A percentile compares a stretch with the other conserved stretches of the same genome.
These are phyloP conservation scores for Drosophila mojavensis DNA, from an alignment of 1,140 invertebrate species.

Conservation along the genomic window DNA sequence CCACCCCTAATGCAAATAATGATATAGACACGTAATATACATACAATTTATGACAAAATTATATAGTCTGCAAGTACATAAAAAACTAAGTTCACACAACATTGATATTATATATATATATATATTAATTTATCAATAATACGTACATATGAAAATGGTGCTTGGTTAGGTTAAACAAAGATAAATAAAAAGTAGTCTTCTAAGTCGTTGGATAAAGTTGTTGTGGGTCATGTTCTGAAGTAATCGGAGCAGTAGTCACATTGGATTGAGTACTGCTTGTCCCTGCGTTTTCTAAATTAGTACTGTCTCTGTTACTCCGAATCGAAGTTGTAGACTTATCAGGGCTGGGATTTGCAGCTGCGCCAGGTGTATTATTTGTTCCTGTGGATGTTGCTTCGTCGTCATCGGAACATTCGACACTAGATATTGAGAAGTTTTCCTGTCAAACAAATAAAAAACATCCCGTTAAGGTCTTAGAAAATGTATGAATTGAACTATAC, in stretches of 20 bases:
- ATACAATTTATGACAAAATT: background rate
- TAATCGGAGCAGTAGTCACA: constrained; percentile 1
- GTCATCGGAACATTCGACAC: constrained; percentile 63
- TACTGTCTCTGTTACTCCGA: constrained; percentile 19
- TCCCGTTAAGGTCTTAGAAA: background rate
- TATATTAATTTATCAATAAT: constrained; percentile 31
- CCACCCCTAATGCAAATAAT: no score
- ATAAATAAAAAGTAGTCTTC: constrained; percentile 13
- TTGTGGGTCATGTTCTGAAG: constrained; percentile 11
- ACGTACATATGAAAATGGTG: constrained; percentile 32
- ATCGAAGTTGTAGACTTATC: constrained; percentile 25
- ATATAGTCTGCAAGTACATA: background rate
- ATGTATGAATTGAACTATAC: background rate
- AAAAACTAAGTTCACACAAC: background rate
- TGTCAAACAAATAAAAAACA: constrained; percentile 4
- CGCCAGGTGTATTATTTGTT: constrained; percentile 1
- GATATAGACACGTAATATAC: background rate
- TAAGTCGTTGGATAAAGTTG: constrained; percentile 29
- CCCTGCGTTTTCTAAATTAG: constrained; percentile 26
- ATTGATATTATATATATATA: constrained; percentile 10
- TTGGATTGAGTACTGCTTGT: constrained; percentile 22
- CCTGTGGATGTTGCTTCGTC: constrained; percentile 43
- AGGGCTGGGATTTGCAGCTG: constrained; percentile 3
- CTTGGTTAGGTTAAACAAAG: constrained; percentile 37
- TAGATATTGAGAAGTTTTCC: constrained; percentile 56